A percentile compares a stretch with the other conserved stretches of the same genome.
phyloP scores from a whole-genome alignment of 2,113 vertebrate genomes.

The Centropus bengalensis region DNA sequence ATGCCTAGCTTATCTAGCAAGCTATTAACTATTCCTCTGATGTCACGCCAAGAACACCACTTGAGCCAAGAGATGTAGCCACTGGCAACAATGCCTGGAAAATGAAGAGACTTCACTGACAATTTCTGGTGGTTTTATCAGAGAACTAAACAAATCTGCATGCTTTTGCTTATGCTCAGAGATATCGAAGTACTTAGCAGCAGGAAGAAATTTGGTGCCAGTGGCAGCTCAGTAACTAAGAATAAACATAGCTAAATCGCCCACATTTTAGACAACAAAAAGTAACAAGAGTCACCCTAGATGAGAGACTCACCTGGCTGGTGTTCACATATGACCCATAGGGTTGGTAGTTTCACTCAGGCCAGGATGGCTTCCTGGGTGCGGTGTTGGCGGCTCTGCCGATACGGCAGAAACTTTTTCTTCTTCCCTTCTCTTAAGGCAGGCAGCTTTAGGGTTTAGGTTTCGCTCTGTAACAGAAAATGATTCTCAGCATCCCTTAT shows the following conservation, averaged over 20 bases:
- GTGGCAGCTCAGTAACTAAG: background rate
- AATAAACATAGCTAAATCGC: accelerated
- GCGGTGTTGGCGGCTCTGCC: constrained; percentile 86
- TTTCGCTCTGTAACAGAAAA: constrained; percentile 87
- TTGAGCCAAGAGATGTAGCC: constrained; percentile 46
- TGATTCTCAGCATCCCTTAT: background rate
- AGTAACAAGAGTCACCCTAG: background rate
- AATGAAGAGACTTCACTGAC: background rate
- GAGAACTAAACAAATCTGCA: background rate
- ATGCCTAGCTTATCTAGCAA: constrained; percentile 31
- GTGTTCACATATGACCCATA: constrained; percentile 94
- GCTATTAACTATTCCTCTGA: constrained; percentile 18
- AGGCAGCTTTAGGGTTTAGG: constrained; percentile 99
- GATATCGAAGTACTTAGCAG: background rate
- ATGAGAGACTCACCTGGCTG: constrained; percentile 69
- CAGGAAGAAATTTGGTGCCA: background rate
- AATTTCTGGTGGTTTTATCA: background rate
- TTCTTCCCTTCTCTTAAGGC: constrained; percentile 98
- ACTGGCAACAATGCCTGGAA: background rate
- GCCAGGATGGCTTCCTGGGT: constrained; percentile 90
- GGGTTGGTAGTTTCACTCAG: constrained; percentile 96
- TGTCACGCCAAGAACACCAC: constrained; percentile 44
- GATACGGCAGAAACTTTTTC: constrained; percentile 95
- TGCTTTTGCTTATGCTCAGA: background rate
- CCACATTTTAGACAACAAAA: accelerated